These are phyloP conservation scores for Colletes gigas DNA, from an alignment of 1,140 invertebrate genomes.

Conservation along the genomic window DNA sequence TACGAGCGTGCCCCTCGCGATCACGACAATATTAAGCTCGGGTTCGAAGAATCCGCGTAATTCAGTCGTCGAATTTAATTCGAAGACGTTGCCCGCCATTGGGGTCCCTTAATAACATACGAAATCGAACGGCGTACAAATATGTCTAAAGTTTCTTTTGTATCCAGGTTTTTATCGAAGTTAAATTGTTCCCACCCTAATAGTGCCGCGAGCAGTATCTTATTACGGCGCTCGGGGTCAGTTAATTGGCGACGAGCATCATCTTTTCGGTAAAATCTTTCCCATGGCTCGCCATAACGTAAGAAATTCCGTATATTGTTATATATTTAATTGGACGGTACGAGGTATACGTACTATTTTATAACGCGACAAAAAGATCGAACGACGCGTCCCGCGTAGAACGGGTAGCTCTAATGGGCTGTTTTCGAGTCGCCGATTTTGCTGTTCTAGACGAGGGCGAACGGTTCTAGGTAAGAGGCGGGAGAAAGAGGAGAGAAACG, in stretches of 20 bases:
- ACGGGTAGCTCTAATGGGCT: slow-evolving; percentile 15
- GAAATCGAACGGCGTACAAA: no score
- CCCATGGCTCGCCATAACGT: no score
- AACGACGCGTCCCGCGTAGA: neutral
- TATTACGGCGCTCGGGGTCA: neutral
- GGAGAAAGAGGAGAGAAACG: slow-evolving; percentile 3
- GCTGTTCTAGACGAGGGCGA: slow-evolving; percentile 25
- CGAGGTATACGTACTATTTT: neutral
- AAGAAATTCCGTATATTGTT: slow-evolving; percentile 9
- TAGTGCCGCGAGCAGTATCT: neutral
- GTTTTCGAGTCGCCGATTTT: slow-evolving; percentile 7
- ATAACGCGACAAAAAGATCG: slow-evolving; percentile 2
- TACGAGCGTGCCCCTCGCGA: neutral
- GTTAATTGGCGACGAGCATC: neutral
- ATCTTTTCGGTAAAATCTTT: neutral
- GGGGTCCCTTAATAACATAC: no score
- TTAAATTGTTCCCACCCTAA: no score
- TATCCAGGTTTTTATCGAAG: no score
- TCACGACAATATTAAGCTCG: slow-evolving; percentile 25
- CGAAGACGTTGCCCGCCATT: neutral
- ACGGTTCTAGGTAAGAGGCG: slow-evolving; percentile 30
- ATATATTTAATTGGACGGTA: neutral
- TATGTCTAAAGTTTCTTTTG: no score
- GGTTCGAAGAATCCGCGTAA: slow-evolving; percentile 15
- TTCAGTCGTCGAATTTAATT: slow-evolving; percentile 30